phyloP scores from a whole-genome alignment of 2,888 invertebrate species.

The Acronicta psi region DNA sequence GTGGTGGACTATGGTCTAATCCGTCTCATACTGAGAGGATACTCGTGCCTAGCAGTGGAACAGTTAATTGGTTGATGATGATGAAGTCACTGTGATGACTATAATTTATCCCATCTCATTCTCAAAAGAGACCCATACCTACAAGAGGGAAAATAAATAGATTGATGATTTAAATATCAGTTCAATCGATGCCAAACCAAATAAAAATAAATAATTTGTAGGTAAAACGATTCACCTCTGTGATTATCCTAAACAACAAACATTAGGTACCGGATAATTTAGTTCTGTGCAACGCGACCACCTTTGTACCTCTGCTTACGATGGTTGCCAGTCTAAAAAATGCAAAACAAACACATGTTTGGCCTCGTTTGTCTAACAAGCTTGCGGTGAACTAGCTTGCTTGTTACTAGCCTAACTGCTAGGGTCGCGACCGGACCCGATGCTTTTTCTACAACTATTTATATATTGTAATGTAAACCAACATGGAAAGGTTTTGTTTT shows the following conservation, averaged over 20 bases:
- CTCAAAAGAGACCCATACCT: too few species aligned
- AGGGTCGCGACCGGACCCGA: constrained; percentile 52
- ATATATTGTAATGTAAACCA: constrained; percentile 42
- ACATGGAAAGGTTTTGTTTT: constrained; percentile 32
- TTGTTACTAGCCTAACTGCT: constrained; percentile 52
- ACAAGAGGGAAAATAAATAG: neutral
- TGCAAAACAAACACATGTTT: constrained; percentile 58
- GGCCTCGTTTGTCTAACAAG: constrained; percentile 60
- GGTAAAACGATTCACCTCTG: constrained; percentile 18
- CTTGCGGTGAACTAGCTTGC: constrained; percentile 57
- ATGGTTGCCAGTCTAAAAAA: constrained; percentile 54
- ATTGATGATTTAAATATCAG: too few species aligned
- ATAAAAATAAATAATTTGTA: neutral
- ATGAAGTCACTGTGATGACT: too few species aligned
- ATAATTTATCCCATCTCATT: too few species aligned
- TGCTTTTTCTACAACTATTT: constrained; percentile 47
- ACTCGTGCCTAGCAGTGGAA: too few species aligned
- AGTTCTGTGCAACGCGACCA: constrained; percentile 39
- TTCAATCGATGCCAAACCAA: too few species aligned
- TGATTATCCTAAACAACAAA: constrained; percentile 39
- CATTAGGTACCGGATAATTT: constrained; percentile 14
- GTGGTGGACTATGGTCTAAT: too few species aligned
- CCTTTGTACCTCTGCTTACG: constrained; percentile 45
- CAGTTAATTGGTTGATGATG: too few species aligned
- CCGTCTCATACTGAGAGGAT: too few species aligned